Conservation (phyloP, 2,113 vertebrate species). For the Sturnira hondurensis region DNA sequence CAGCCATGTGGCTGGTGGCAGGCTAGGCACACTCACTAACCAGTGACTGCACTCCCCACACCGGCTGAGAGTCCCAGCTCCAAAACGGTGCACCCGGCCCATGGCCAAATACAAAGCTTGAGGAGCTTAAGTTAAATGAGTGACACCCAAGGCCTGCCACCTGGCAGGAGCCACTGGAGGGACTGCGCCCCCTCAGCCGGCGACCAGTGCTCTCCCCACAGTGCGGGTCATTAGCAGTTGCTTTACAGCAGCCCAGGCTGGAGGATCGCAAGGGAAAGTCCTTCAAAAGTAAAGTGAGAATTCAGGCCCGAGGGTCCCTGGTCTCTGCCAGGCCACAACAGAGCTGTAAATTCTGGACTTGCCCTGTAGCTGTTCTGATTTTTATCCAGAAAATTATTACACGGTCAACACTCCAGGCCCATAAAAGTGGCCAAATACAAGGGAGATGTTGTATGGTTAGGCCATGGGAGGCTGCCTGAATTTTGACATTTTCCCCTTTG, state of each 20-base stretch:
- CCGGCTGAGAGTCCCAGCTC: neutral
- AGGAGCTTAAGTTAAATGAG: neutral
- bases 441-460: constrained; percentile 12
- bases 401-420: neutral
- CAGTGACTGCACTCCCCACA: neutral
- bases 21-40: neutral
- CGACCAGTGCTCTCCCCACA: neutral
- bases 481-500: neutral
- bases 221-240: neutral
- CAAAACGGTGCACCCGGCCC: neutral
- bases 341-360: constrained; percentile 61
- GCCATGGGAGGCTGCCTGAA: neutral
- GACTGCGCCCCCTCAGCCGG: accelerated
- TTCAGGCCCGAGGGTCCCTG: neutral
- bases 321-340: constrained; percentile 71
- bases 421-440: constrained; percentile 70
- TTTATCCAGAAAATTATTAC: constrained; percentile 70
- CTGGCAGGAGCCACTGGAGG: neutral
- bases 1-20: neutral
- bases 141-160: accelerated
- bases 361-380: constrained; percentile 37
- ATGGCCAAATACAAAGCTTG: accelerated
- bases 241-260: neutral
- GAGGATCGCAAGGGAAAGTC: neutral
- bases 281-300: neutral